Conservation (phyloP, 2,797 vertebrate genomes). For the Halcyon badia region DNA sequence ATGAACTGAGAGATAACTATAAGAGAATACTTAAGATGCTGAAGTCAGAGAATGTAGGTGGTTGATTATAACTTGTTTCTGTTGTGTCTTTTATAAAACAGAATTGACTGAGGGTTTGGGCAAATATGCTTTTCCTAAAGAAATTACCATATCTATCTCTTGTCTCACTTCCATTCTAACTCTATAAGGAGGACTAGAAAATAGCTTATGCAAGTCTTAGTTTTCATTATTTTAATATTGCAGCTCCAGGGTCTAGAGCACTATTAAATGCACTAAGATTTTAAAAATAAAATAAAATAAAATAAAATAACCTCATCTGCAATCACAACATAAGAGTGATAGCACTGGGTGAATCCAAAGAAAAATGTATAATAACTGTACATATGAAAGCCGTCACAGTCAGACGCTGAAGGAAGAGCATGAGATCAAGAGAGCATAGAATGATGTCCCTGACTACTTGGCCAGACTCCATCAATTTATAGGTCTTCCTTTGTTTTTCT, state of each 20-base stretch:
- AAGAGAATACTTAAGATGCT: not conserved
- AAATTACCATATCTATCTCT: not conserved
- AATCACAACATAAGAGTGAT: not conserved
- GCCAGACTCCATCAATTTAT: not conserved
- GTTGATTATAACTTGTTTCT: not conserved
- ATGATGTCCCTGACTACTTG: accelerated
- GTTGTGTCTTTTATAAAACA: not conserved
- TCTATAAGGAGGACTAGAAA: not conserved
- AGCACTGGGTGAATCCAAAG: not conserved
- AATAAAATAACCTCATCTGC: not conserved
- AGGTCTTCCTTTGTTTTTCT: not conserved
- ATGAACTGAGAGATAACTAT: not conserved
- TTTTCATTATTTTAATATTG: not conserved
- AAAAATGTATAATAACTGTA: not conserved
- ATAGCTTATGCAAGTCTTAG: not conserved
- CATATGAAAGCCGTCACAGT: not conserved
- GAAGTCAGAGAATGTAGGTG: not conserved
- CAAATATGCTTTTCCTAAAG: not conserved
- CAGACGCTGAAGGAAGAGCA: not conserved
- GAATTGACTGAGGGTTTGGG: not conserved
- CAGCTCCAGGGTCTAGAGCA: not conserved
- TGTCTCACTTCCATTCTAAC: not conserved
- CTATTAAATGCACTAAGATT: not conserved
- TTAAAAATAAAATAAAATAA: too few relatives aligned
- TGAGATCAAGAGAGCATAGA: not conserved